Percentiles rank a stretch among this genome's conserved stretches.
Conservation (phyloP, 2,797 vertebrate genomes). For the Acanthurus tractus region DNA sequence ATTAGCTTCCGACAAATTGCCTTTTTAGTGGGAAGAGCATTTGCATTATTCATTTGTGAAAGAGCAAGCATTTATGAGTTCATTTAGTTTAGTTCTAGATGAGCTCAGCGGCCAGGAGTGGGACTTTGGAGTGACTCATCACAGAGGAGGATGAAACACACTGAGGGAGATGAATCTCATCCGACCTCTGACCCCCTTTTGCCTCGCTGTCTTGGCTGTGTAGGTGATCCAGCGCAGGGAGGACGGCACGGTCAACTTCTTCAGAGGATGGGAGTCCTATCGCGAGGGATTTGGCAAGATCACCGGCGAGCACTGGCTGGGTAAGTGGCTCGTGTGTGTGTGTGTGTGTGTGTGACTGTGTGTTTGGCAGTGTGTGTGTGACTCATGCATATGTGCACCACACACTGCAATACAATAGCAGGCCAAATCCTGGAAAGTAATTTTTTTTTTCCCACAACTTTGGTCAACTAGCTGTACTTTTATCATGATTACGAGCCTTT, state of each 20-base stretch:
- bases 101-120: conserved; percentile 50
- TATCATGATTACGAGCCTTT: background rate
- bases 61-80: conserved; percentile 66
- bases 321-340: conserved; percentile 80
- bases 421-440: conserved; percentile 15
- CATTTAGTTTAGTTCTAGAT: conserved; percentile 63
- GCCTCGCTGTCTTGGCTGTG: conserved; percentile 45
- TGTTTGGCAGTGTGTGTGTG: background rate
- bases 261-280: conserved; percentile 96
- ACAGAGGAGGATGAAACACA: conserved; percentile 55
- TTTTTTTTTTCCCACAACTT: conserved; percentile 12
- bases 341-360: background rate
- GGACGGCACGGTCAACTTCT: conserved; percentile 95
- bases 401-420: background rate
- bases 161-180: conserved; percentile 43
- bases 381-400: conserved; percentile 13
- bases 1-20: conserved; percentile 76
- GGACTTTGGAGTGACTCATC: conserved; percentile 59
- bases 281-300: conserved; percentile 96
- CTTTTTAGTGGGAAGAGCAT: conserved; percentile 68
- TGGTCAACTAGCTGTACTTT: background rate
- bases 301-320: conserved; percentile 97
- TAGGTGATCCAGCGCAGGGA: conserved; percentile 97
- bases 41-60: conserved; percentile 78
- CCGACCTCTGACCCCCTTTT: conserved; percentile 48